Conservation (phyloP, 1,140 invertebrate genomes). For the Conus ventricosus region DNA sequence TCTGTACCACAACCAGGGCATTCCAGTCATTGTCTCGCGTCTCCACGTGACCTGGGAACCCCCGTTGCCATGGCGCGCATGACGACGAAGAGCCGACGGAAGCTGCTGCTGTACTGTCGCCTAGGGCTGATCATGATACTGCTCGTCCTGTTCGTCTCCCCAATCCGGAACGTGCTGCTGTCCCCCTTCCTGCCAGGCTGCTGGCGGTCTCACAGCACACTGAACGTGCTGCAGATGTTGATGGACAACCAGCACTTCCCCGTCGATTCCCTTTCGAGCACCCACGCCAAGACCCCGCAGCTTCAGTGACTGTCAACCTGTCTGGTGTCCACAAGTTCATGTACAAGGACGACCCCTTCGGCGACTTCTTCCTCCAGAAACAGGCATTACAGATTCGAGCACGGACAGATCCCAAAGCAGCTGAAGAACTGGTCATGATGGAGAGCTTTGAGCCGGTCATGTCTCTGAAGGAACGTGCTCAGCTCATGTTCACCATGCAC, state of each 20-base stretch:
- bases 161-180: conserved; percentile 33
- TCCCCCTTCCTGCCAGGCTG: conserved; percentile 29
- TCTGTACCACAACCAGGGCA: too few species aligned
- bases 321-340: conserved; percentile 32
- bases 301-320: neutral
- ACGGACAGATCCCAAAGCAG: neutral
- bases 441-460: conserved; percentile 39
- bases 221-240: conserved; percentile 8
- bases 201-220: conserved; percentile 27
- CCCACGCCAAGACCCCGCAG: neutral
- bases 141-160: conserved; percentile 27
- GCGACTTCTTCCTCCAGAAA: conserved; percentile 13
- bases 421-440: conserved; percentile 19
- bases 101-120: neutral
- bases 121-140: neutral
- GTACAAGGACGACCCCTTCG: conserved; percentile 11
- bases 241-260: conserved; percentile 34
- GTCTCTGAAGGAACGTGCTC: conserved; percentile 32
- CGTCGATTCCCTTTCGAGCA: neutral
- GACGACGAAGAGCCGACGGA: neutral
- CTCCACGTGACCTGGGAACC: neutral
- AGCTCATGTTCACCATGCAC: conserved; percentile 45
- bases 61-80: neutral
- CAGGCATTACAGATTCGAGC: neutral
- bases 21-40: too few species aligned